These are phyloP conservation scores for Venusia cambrica DNA, from an alignment of 2,888 invertebrate species.

Conservation along the genomic window DNA sequence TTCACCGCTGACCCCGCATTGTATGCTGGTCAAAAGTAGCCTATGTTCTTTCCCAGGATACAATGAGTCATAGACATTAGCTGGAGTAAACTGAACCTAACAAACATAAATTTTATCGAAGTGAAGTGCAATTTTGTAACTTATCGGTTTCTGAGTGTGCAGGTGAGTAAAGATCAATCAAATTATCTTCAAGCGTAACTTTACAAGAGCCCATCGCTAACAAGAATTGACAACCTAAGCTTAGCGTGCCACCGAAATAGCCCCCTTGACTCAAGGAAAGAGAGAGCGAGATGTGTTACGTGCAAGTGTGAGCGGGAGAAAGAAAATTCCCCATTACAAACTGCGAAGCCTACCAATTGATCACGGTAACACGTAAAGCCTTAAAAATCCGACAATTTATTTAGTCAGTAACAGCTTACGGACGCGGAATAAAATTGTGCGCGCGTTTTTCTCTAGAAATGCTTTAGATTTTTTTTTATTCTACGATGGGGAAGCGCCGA, in stretches of 20 bases:
- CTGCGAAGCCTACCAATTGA: constrained; percentile 70
- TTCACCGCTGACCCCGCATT: too few relatives aligned
- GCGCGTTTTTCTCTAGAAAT: too few relatives aligned
- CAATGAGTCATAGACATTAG: too few relatives aligned
- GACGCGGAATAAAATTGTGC: too few relatives aligned
- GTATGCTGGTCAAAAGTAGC: too few relatives aligned
- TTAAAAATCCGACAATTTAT: constrained; percentile 76
- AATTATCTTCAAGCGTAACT: constrained; percentile 43
- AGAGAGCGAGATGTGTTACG: constrained; percentile 35
- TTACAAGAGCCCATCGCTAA: constrained; percentile 52
- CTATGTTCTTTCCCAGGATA: too few relatives aligned
- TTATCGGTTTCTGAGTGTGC: constrained; percentile 4
- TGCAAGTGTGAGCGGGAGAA: constrained; percentile 41
- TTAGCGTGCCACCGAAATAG: constrained; percentile 50
- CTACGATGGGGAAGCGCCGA: too few relatives aligned
- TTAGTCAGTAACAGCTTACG: constrained; percentile 56
- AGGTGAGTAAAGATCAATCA: constrained; percentile 42
- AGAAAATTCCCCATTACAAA: constrained; percentile 65
- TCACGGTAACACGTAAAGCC: constrained; percentile 74
- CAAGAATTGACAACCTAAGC: constrained; percentile 63
- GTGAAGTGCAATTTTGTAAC: too few relatives aligned
- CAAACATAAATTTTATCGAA: too few relatives aligned
- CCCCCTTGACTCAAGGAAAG: constrained; percentile 43
- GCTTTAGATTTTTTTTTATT: too few relatives aligned
- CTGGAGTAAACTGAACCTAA: too few relatives aligned